Percentiles rank a stretch among this genome's conserved stretches.
Conservation (phyloP, 2,888 invertebrate species). For the Hirtodrosophila alboralis region DNA sequence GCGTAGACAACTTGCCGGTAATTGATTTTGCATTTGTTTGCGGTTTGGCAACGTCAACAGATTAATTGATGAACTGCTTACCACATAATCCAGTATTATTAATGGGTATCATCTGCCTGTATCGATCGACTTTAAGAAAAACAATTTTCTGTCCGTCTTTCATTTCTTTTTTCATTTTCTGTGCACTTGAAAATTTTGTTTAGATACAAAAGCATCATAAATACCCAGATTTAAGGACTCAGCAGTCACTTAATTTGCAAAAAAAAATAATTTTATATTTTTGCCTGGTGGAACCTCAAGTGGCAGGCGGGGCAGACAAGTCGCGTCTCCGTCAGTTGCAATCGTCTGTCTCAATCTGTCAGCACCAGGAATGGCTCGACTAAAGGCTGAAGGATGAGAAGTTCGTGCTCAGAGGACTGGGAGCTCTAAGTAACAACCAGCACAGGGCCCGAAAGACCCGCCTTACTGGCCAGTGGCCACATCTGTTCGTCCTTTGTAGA, state of each 20-base stretch:
- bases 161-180: constrained; percentile 12
- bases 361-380: constrained; percentile 17
- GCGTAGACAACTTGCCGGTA: constrained; percentile 60
- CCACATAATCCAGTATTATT: constrained; percentile 18
- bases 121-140: constrained; percentile 4
- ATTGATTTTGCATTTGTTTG: constrained; percentile 62
- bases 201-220: constrained; percentile 18
- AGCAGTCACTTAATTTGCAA: constrained; percentile 36
- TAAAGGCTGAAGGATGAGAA: constrained; percentile 1
- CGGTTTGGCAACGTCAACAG: constrained; percentile 3
- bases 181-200: constrained; percentile 24
- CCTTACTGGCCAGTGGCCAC: constrained; percentile 26
- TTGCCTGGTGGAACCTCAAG: neutral
- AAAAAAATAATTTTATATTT: constrained; percentile 33
- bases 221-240: constrained; percentile 22
- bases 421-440: neutral
- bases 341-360: constrained; percentile 58
- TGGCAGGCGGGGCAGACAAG: neutral
- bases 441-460: neutral
- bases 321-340: constrained; percentile 19
- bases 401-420: constrained; percentile 1
- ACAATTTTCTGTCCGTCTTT: neutral
- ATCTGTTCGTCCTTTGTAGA: constrained; percentile 33
- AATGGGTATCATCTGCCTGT: constrained; percentile 17
- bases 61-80: constrained; percentile 41